A percentile compares a stretch with the other conserved stretches of the same genome.
Evolutionary conservation across 2,797 vertebrate genomes (phyloP).

Genomic region (Telmatherina bonti): DNA sequence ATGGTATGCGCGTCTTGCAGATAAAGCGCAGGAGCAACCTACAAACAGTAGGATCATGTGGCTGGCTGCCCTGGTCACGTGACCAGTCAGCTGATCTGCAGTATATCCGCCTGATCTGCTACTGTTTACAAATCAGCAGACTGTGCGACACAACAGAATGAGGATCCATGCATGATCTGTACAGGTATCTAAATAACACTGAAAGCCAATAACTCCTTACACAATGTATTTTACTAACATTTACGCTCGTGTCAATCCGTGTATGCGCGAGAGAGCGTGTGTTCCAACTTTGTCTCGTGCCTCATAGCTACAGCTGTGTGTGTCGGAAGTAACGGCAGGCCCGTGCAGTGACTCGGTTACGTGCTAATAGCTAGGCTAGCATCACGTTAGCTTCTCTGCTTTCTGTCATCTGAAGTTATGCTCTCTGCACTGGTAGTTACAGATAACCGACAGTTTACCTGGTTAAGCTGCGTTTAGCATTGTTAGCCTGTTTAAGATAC

Average conservation of each 20-base stretch:
- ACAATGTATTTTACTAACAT: neutral
- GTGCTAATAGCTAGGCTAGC: conserved; percentile 53
- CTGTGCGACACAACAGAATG: conserved; percentile 67
- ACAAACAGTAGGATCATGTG: neutral
- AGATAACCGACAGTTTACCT: neutral
- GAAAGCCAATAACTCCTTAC: neutral
- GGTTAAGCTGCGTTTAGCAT: neutral
- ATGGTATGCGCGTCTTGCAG: neutral
- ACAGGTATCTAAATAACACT: conserved; percentile 59
- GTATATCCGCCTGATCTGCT: conserved; percentile 78
- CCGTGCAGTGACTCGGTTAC: conserved; percentile 28
- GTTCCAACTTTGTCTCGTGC: conserved; percentile 12
- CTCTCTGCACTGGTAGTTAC: neutral
- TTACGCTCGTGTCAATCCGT: neutral
- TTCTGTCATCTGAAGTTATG: neutral
- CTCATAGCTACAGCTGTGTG: conserved; percentile 11
- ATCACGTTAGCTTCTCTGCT: conserved; percentile 12
- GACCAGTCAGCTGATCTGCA: conserved; percentile 79
- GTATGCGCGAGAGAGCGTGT: neutral
- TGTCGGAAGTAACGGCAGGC: conserved; percentile 63
- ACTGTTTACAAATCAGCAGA: conserved; percentile 81
- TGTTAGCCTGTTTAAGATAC: neutral
- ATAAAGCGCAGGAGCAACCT: neutral
- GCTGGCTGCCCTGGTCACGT: conserved; percentile 67
- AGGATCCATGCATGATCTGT: conserved; percentile 66